Evolutionary conservation across 2,797 vertebrate species (phyloP), one percentile per base, ranked within the genome.

Genomic region (Masticophis lateralis): DNA sequence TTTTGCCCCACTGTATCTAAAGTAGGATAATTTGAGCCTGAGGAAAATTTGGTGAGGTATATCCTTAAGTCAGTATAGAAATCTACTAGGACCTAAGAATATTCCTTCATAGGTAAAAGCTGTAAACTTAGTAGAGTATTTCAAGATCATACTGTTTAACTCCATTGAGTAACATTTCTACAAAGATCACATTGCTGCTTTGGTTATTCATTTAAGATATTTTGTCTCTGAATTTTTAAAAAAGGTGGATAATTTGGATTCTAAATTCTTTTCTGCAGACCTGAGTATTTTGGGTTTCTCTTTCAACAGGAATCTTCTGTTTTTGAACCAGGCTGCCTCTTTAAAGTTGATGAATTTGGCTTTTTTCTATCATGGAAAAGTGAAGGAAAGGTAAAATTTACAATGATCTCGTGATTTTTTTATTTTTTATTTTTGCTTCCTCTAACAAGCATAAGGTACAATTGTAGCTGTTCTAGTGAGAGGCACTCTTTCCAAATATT

Each of bases 301-400:
- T 95, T 79, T 97, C 95, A 95, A 13, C 96, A 99, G 99, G 99
- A 99, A 96, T 99, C 99, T 1, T 99, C 98, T 94, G 97, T 99
- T 63, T 99, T 99, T 97, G 99, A 99, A 97, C 98, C 99, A 94
- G 99, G 98, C 97, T 99, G 99, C 97, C 98, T 98, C 96, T 98
- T 99, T 97, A 99, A 98, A 97, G 98, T 99, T 95, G 99, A 99
- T 59, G 99, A 99, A 96, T 99, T 98, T 94, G 99, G 99, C 47
- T 99, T 99, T 96, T 99, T 99, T 97, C 98, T 99, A 94, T 98
- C 98, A 43, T 99, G 99, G 99, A 99, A 99, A 97, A 99, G 98
- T 92, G 99, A 99, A 96, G 99, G 99, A 98, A 99, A 99, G 99
- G 99, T 99, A 98, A n/a, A 90, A 14, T 89, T 74, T 16, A 32